Base-by-base conservation (phyloP, 1,140 invertebrate species). In the Pinna nobilis region DNA sequence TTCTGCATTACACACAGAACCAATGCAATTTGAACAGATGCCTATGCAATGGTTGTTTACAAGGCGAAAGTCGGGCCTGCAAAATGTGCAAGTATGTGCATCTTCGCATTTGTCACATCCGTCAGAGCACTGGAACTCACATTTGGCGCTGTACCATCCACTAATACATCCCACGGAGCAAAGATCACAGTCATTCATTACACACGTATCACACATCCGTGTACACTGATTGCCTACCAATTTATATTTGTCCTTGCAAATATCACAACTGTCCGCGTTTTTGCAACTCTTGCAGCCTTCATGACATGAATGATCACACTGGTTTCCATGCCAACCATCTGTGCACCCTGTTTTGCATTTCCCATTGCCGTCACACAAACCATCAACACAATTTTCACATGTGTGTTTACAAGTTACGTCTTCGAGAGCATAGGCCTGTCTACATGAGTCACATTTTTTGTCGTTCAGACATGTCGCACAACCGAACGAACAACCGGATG, bases 321-420 rank as follows among this genome's bases (percentile, higher is more conserved):
- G 39, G 23, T 25, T 18, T 11, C 39, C 59, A 41, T 20, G 28
- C 59, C 59, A 63, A 9, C 59, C 59, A 15, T 44, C 59, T 25
- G 28, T 63, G 28, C 59, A 63, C 9, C 59, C 59, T 13, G 39
- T 44, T 20, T 41, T 37, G 13, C 59, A 63, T 1, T 37, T 13
- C 25, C 39, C 59, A 63, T 69, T 53, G 37, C 25, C 28, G 28
- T 35, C 51, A 53, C 66, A 69, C 25, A 32, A n/a, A 15, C 53
- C 35, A 28, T 55, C 28, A 44, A 44, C 35, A 39, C 66, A 69
- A 44, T 69, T 55, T 59, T 57, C 53, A 47, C 66, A 69, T 3
- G 51, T 69, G 15, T 37, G 39, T 32, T 30, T 59, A 59, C 66
- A 69, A 20, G 23, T 59, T 1, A 28, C 35, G 13, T 41, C 53